Evolutionary conservation across 2,888 invertebrate species (phyloP), one percentile per base, ranked within the genome.

Genomic region (Fissipunctia ypsillon): DNA sequence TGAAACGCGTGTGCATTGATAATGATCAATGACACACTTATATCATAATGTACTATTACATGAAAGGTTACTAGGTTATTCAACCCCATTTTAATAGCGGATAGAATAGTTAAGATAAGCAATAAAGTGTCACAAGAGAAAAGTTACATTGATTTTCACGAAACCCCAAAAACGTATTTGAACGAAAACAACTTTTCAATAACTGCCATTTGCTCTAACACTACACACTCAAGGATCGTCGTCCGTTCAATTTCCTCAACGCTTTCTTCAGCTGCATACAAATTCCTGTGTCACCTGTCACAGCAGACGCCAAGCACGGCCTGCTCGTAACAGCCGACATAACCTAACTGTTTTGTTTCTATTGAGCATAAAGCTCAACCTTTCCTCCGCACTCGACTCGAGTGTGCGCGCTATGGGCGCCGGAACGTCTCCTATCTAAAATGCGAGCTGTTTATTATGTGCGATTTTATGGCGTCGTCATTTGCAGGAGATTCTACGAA

Each of bases 381-480:
- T 82, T 87, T 84, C 84, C 79, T 69, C 78, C 69, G 71, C 66
- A 74, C 75, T 84, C 64, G 75, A 82, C 61, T 67, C 73, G 41
- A 52, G 73, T 68, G 45, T 59, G 76, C 66, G 77, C 76, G 76
- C 83, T 73, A 67, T 71, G 71, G 91, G 89, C 92, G 91, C 89
- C 91, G 72, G 86, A 79, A 88, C 83, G 91, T 92, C 92, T 91
- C 81, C 88, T 79, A 84, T 89, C 81, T 76, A 83, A 82, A 77
- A 73, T 69, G 63, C 38, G 41, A 69, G n/a, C n/a, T 31, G 16
- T 88, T 91, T 89, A 90, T 69, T 78, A 67, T 57, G 22, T 67
- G 83, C 90, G 86, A 85, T 75, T 66, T 73, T 2, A 38, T 54
- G 16, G 10, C 10, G 31, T 28, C n/a, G 22, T 38, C 38, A 9